Conservation (phyloP, 1,140 invertebrate species). For the Hesperophylax magnus region DNA sequence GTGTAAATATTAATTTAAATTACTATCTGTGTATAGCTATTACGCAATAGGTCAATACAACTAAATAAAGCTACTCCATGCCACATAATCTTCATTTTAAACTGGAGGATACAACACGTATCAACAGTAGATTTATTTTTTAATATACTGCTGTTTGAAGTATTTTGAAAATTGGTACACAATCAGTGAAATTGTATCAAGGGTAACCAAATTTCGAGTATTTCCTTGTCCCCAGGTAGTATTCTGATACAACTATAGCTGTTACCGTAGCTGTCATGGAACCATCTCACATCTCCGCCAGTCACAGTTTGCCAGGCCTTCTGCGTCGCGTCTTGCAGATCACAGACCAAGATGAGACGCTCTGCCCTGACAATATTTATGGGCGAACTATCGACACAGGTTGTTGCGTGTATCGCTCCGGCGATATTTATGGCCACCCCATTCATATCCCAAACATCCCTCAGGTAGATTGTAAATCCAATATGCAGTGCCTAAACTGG, state of each 20-base stretch:
- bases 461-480: slow-evolving; percentile 13
- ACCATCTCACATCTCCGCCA: not conserved
- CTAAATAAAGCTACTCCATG: too few species aligned
- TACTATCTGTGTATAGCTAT: too few species aligned
- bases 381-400: slow-evolving; percentile 27
- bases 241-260: not conserved
- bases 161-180: too few species aligned
- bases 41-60: too few species aligned
- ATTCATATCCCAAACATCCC: slow-evolving; percentile 32
- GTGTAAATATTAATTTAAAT: too few species aligned
- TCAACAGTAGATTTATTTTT: too few species aligned
- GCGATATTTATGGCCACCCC: slow-evolving; percentile 43
- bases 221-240: not conserved
- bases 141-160: too few species aligned
- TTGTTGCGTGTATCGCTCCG: slow-evolving; percentile 19
- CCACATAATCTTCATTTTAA: too few species aligned
- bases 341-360: slow-evolving; percentile 47
- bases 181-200: too few species aligned
- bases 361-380: slow-evolving; percentile 35
- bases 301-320: not conserved
- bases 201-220: too few species aligned
- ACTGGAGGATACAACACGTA: too few species aligned
- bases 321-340: slow-evolving; percentile 37
- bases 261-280: not conserved
- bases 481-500: too few species aligned